Conservation (phyloP, 2,888 invertebrate species). For the Pristionchus maxplancki region DNA sequence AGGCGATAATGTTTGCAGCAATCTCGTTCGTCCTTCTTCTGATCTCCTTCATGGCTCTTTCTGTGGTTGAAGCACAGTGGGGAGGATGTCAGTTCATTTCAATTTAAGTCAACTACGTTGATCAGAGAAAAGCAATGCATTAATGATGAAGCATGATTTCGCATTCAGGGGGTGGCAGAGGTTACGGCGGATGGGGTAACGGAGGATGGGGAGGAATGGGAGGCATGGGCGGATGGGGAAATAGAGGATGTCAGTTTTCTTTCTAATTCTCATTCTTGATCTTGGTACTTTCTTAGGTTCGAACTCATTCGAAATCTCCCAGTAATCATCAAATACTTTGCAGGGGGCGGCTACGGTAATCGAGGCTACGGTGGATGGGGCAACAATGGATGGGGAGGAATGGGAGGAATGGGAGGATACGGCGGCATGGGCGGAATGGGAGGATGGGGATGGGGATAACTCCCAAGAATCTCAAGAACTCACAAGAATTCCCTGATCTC, state of each 20-base stretch:
- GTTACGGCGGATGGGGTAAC: background rate
- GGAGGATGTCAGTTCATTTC: background rate
- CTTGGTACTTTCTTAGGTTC: no score
- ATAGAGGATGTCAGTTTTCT: background rate
- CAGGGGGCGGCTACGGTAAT: background rate
- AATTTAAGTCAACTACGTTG: background rate
- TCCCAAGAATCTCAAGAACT: no score
- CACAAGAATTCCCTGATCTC: no score
- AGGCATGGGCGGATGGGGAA: background rate
- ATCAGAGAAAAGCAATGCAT: background rate
- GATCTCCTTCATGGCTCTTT: background rate
- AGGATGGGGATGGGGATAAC: background rate
- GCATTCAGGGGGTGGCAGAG: slow-evolving; percentile 4
- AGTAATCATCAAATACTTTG: no score
- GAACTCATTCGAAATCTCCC: no score
- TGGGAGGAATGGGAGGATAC: background rate
- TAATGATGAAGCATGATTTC: background rate
- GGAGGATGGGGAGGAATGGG: background rate
- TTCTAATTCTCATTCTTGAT: background rate
- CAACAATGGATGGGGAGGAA: background rate
- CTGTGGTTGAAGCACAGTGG: background rate
- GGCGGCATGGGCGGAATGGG: background rate
- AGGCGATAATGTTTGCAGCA: background rate
- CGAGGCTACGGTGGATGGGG: background rate
- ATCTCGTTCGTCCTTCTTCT: background rate